Evolutionary conservation across 2,113 vertebrate genomes (phyloP), one percentile per base, ranked within the genome.

Genomic region (Spea multiplicata): DNA sequence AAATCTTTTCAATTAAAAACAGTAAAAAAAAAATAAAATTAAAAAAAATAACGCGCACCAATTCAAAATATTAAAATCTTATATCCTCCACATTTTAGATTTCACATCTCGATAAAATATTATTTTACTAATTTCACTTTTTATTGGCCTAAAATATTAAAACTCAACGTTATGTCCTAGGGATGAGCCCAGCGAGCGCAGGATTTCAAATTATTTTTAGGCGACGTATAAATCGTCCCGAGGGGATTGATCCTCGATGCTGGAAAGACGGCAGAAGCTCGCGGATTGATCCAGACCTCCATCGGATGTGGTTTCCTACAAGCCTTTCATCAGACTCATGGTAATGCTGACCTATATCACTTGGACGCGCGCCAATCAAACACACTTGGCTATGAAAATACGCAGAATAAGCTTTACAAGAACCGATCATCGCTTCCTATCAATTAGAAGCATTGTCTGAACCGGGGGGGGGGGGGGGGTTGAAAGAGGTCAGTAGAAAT

Each of bases 311-410:
- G 57, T 46, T 48, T 12, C 44, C 59, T 61, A 17, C n/a, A 16
- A 65, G 5, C 9, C 8, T 45, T 66, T 64, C 45, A 64, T 71
- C n/a, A 61, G 16, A 46, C 46, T 14, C 44, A 59, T 61, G 9
- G 71, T 73, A n/a, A 59, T 14, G 44, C 6, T 73, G 71, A 73
- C 71, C 71, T 73, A 73, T 3, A 59, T 59, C 17, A 46, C 10
- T 53, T 53, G 44, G 69, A 71, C 6, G 10, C 13, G 44, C 50
- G 1, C 71, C 6, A 14, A 44, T 30, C 1, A 59, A 44, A 7
- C 44, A 30, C 44, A 17, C 12, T 46, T 6, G 2, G 0, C 3
- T 55, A 12, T 55, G 17, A 13, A 61, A 8, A 71, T 44, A n/a
- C 0, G 50, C 6, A 55, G 6, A 45, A 72, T 46, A 45, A 52